Percentiles rank a stretch among this genome's conserved stretches.
Conservation (phyloP, 2,113 vertebrate species). For the Ramphastos sulfuratus region DNA sequence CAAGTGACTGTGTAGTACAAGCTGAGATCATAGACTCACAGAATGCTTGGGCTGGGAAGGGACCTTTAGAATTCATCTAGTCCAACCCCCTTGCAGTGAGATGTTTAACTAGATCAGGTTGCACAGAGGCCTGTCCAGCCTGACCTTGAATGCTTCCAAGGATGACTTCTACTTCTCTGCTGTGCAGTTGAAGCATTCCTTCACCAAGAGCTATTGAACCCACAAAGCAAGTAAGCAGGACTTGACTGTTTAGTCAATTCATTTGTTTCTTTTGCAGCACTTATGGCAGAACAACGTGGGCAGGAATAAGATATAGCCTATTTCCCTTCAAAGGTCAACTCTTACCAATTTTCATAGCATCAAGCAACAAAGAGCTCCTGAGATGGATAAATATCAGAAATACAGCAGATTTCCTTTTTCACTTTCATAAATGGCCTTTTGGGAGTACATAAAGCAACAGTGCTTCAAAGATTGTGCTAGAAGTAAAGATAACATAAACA, state of each 20-base stretch:
- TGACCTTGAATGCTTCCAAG: too few species aligned
- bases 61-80: too few species aligned
- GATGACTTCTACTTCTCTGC: too few species aligned
- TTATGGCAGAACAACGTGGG: neutral
- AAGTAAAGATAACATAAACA: conserved; percentile 19
- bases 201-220: neutral
- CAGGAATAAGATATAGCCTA: neutral
- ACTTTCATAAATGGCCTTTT: neutral
- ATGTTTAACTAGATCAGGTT: too few species aligned
- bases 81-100: too few species aligned
- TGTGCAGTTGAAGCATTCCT: neutral
- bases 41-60: neutral
- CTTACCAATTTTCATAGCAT: conserved; percentile 1
- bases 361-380: neutral
- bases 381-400: conserved; percentile 14
- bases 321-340: conserved; percentile 33
- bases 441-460: conserved; percentile 10
- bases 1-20: neutral
- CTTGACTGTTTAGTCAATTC: neutral
- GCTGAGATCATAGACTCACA: neutral
- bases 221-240: neutral
- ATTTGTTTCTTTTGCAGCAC: neutral
- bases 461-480: neutral
- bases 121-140: too few species aligned
- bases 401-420: neutral